Conservation (phyloP, 2,888 invertebrate species). For the Abrostola tripartita region DNA sequence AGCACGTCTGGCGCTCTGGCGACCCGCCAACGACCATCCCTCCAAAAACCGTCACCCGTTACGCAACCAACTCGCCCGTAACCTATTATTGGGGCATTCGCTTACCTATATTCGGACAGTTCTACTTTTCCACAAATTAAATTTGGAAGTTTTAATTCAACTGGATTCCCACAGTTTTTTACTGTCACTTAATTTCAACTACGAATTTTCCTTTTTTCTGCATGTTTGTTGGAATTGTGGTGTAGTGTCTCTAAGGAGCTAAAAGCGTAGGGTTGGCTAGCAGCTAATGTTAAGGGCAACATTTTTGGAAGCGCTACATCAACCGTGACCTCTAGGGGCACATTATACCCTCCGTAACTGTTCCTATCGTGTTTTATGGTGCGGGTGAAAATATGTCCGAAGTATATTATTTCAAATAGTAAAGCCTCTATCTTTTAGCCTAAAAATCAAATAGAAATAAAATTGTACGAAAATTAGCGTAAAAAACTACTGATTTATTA, state of each 20-base stretch:
- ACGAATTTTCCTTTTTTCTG: neutral
- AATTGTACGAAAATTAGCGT: neutral
- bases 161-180: too few species aligned
- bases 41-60: conserved; percentile 38
- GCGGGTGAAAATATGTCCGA: conserved; percentile 12
- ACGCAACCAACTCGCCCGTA: conserved; percentile 48
- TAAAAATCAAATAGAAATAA: neutral
- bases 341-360: conserved; percentile 33
- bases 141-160: conserved; percentile 14
- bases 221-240: conserved; percentile 13
- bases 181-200: too few species aligned
- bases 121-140: conserved; percentile 34
- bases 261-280: conserved; percentile 20
- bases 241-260: conserved; percentile 20
- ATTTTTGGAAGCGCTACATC: conserved; percentile 43
- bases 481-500: too few species aligned
- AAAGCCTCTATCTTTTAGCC: neutral
- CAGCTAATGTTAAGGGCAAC: conserved; percentile 29
- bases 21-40: conserved; percentile 38
- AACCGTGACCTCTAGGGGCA: conserved; percentile 39
- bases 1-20: conserved; percentile 47
- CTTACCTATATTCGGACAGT: conserved; percentile 41
- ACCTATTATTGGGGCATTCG: conserved; percentile 51
- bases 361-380: conserved; percentile 15
- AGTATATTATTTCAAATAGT: conserved; percentile 18